Base-by-base conservation (phyloP, 2,888 invertebrate genomes). In the Catocala sponsa region DNA sequence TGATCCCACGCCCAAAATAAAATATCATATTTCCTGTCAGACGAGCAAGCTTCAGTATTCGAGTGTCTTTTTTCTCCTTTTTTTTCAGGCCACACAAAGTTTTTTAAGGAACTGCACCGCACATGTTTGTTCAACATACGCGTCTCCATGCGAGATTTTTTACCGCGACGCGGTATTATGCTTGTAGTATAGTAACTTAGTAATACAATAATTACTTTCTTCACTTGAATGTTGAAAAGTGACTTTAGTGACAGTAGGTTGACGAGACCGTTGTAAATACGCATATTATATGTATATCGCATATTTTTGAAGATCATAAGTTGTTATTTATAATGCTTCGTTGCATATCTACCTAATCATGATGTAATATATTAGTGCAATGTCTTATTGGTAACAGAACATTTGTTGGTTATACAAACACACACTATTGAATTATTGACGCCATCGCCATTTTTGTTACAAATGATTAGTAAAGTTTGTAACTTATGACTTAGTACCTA, bases 21-120 rank as follows among this genome's bases (percentile, higher is more conserved):
- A 94, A 94, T 94, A 94, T 94, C 94, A 94, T 94, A 93, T 94
- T 94, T 94, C 94, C 93, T 94, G 94, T 92, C 91, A 91, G 89
- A 74, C 87, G 87, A 80, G 83, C 91, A 83, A 89, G 92, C 92
- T 92, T 92, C 89, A 89, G 88, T 74, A 83, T 89, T 92, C 78
- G 87, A 92, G 91, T 90, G 91, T 79, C 80, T 88, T 94, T 93
- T 92, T 85, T 70, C 77, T 70, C 49, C 54, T 80, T 88, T 89
- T 84, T 90, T 89, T 89, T 89, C 86, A 86, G 86, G 79, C 83
- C 87, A 82, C 87, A 82, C 83, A 79, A 78, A 60, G 86, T 91
- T 93, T 93, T 93, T 94, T 92, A 92, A 90, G 88, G 88, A 91
- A 89, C 90, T 90, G 88, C 88, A 89, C 72, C 86, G 89, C 94